Evolutionary conservation across 1,140 invertebrate species (phyloP), one percentile per base, ranked within the genome.

Genomic region (Drosophila triauraria): DNA sequence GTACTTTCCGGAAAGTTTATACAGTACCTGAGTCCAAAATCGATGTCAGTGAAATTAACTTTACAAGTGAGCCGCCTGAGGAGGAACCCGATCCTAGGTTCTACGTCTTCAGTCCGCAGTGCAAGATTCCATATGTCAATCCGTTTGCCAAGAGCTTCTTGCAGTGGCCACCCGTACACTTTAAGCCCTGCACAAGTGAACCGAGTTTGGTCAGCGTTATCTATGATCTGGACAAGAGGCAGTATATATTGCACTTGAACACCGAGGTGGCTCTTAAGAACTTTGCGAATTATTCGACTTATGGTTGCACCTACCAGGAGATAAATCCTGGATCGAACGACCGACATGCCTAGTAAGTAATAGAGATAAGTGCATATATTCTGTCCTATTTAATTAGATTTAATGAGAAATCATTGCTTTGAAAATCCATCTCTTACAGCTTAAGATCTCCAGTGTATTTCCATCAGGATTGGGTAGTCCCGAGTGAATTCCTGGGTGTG

Each of bases 141-240:
- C 95, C 96, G 0, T 94, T 95, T 72, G 94, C 96, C 64, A 81
- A 93, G 4, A 95, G 95, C 3, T 53, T 53, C 2, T 12, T 10
- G 9, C 94, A 96, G 5, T 93, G 92, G 43, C 93, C 93, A 38
- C 93, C 94, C 27, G 91, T 93, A 42, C 93, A 94, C 50, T 94
- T 94, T 43, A 92, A 95, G 23, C 44, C 92, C 0, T 97, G 96
- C 76, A 91, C 93, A 3, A 91, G 87, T 44, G 78, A 91, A 13
- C 42, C 63, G 0, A 81, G 93, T 4, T 78, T 96, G 9, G 94
- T 94, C 25, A 77, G 77, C 0, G 85, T 94, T 15, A 53, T 61
- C 0, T 92, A 85, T 27, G 83, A 94, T 40, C 6, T 10, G 0
- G 13, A 20, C 3, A 57, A 30, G 4, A 54, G 47, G 27, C 65